Evolutionary conservation across 2,113 vertebrate species (phyloP), one percentile per base, ranked within the genome.

Genomic region (Corydoras sp.): DNA sequence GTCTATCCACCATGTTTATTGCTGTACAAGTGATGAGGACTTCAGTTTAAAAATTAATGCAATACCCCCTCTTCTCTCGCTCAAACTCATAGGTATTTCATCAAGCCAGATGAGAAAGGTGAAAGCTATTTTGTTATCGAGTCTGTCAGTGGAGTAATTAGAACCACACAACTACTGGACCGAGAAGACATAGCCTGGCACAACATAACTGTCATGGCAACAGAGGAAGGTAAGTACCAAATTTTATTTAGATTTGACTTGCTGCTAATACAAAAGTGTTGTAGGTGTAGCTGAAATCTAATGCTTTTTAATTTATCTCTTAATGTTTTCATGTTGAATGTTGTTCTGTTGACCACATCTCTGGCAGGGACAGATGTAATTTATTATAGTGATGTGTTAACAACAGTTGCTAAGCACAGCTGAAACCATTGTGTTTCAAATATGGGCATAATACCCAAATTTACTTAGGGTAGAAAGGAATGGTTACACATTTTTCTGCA

Each of bases 141-240:
- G 81, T 72, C 87, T 74, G 88, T 86, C 73, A 92, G 86, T 69
- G 93, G 93, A 50, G 88, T 85, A 62, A 91, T 94, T 79, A 92
- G 87, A 78, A 94, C 92, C 11, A 83, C 89, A 75, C 90, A 87
- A 69, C 77, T 83, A 76, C 88, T 94, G 81, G 93, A 94, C 82
- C 88, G 92, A 79, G 93, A 94, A 70, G 89, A 92, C 74, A 86
- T 79, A 13, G 83, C 90, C 8, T 92, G 92, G 92, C 90, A 90
- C 77, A 94, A 94, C 79, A 92, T 94, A 77, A 92, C 92, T 62
- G 89, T 94, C 66, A 76, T 86, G 78, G 92, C 92, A 83, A 89
- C 90, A 76, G 93, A 94, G 82, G 86, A 85, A 68, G 92, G 93
- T 94, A 88, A 86, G 77, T 78, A 76, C 54, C 65, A 76, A 18